Evolutionary conservation across 1,140 invertebrate genomes (phyloP).

Genomic region (Anastrepha obliqua): DNA sequence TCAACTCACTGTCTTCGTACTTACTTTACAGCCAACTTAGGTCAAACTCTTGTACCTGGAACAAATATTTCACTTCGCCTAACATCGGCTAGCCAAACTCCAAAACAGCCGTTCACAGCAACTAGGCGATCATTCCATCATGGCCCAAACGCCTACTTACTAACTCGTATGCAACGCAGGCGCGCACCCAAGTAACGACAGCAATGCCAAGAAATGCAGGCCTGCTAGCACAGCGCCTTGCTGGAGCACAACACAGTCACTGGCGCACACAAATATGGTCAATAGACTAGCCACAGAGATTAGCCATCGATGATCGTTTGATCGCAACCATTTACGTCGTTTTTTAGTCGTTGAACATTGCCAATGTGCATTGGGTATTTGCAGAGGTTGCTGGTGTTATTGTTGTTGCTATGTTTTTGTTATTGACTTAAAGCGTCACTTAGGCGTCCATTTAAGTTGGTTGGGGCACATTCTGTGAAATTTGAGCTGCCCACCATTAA

Average conservation of each 20-base stretch:
- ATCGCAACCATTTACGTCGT: background rate
- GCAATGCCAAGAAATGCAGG: background rate
- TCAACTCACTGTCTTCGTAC: background rate
- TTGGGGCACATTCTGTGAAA: background rate
- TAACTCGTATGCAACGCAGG: background rate
- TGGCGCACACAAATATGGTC: constrained; percentile 39
- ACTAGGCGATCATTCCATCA: constrained; percentile 38
- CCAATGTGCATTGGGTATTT: background rate
- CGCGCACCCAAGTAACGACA: background rate
- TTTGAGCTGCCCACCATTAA: background rate
- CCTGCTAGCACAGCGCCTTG: background rate
- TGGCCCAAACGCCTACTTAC: constrained; percentile 31
- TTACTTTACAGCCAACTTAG: background rate
- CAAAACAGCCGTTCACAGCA: background rate
- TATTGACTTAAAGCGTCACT: constrained; percentile 36
- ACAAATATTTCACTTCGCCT: background rate
- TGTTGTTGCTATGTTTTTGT: background rate
- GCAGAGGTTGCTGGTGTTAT: background rate
- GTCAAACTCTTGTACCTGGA: background rate
- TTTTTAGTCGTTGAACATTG: background rate
- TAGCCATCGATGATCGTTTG: constrained; percentile 22
- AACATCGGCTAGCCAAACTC: background rate
- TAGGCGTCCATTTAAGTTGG: constrained; percentile 17
- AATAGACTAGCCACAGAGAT: constrained; percentile 30
- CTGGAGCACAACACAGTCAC: background rate